Evolutionary conservation across 2,888 invertebrate species (phyloP).

Genomic region (Tribolium freemani): DNA sequence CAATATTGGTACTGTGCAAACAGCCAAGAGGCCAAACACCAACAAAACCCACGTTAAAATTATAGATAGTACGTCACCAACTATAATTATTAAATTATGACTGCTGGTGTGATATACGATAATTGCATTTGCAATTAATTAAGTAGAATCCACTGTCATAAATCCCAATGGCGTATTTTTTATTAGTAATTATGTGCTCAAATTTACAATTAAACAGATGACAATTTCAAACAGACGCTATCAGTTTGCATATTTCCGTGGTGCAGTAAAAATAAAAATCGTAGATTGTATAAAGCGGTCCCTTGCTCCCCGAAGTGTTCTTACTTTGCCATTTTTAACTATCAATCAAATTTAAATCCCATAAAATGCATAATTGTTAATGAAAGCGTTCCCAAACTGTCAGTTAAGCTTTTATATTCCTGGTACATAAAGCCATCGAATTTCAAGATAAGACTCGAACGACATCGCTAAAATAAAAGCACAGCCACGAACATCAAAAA

Average conservation of each 20-base stretch:
- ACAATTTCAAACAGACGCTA: background rate
- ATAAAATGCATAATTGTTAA: constrained; percentile 14
- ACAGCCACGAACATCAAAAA: constrained; percentile 12
- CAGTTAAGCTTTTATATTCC: constrained; percentile 14
- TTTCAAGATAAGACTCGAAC: constrained; percentile 8
- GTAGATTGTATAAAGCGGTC: background rate
- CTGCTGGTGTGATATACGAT: background rate
- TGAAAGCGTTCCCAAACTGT: constrained; percentile 9
- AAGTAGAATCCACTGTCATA: background rate
- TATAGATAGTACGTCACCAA: background rate
- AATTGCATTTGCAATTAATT: background rate
- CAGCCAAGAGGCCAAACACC: background rate
- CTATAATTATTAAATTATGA: background rate
- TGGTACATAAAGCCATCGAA: constrained; percentile 1
- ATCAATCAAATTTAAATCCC: constrained; percentile 7
- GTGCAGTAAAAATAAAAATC: background rate
- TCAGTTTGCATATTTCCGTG: background rate
- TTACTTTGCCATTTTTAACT: background rate
- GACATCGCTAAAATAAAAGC: constrained; percentile 14
- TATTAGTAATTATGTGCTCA: background rate
- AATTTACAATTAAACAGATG: background rate
- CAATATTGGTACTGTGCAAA: background rate
- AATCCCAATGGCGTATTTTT: background rate
- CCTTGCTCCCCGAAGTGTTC: background rate
- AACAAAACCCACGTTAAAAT: background rate